Base-by-base conservation (phyloP, 1,140 invertebrate genomes). In the Aradophagus sp. region DNA sequence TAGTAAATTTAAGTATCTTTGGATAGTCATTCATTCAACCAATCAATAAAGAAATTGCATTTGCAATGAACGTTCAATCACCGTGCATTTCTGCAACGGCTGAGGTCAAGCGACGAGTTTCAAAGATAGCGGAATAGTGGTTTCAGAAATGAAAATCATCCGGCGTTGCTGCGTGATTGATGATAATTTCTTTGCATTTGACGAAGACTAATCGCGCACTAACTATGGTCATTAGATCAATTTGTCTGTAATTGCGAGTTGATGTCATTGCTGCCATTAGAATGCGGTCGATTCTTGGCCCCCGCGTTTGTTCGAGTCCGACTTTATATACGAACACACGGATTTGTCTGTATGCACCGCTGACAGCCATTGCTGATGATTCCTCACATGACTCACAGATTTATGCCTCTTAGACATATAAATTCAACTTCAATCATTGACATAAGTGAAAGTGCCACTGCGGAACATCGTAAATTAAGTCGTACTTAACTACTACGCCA, bases 191-290 rank as follows among this genome's bases (percentile, higher is more conserved):
- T 31, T 38, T 56, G 63, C 8, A 23, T 68, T 67, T 42, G 42
- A 59, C 68, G 67, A 75, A 71, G 73, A 68, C 61, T 58, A 39
- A 29, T 35, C 31, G 47, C 45, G 52, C 61, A 55, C 41, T 58
- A 52, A 63, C 44, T 61, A 70, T 50, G 72, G 41, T 32, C 58
- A 38, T 34, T 38, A n/a, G 47, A 45, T 32, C 44, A 32, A 70
- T 70, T 70, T 71, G 53, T 70, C 50, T 77, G 66, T 74, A 74
- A 79, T 77, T 77, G 59, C 65, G 36, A 26, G 27, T 53, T 63
- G 45, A 67, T 67, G 48, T 41, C 56, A 45, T 50, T 67, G 58
- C 63, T 61, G 36, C 31, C 38, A 35, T 35, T 48, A 76, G 76
- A 77, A 76, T 75, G 77, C 74, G 74, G 68, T 72, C 71, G 66